A percentile compares a stretch with the other conserved stretches of the same genome.
Evolutionary conservation across 2,113 vertebrate genomes (phyloP).

Genomic region (Petrocephalus zakoni): DNA sequence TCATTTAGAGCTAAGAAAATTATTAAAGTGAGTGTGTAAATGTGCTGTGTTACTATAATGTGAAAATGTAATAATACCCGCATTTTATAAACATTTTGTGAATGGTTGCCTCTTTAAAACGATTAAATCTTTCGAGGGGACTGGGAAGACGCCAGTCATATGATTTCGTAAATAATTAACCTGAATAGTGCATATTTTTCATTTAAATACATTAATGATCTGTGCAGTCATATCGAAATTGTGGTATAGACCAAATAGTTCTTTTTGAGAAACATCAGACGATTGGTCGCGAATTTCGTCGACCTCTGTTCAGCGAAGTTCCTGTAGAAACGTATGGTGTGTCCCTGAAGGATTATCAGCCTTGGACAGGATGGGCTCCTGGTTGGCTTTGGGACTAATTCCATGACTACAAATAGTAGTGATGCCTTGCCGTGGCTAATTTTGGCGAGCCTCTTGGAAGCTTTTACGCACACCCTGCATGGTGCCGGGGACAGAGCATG

Average conservation of each 20-base stretch:
- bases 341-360: constrained; percentile 44
- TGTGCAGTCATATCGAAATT: not conserved
- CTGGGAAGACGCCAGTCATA: not conserved
- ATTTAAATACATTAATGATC: not conserved
- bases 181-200: not conserved
- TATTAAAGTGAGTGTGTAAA: not conserved
- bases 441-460: constrained; percentile 52
- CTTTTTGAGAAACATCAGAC: not conserved
- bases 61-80: not conserved
- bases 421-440: constrained; percentile 50
- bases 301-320: not conserved
- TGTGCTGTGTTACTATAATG: not conserved
- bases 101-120: not conserved
- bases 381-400: constrained; percentile 29
- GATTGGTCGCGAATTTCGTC: too few relatives aligned
- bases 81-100: not conserved
- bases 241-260: not conserved
- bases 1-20: not conserved
- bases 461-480: constrained; percentile 37
- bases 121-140: not conserved
- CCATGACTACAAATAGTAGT: constrained; percentile 58
- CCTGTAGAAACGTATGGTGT: not conserved
- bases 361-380: constrained; percentile 35
- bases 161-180: not conserved
- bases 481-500: constrained; percentile 48